Evolutionary conservation across 2,888 invertebrate species (phyloP).

Genomic region (Zaprionus lineosus): DNA sequence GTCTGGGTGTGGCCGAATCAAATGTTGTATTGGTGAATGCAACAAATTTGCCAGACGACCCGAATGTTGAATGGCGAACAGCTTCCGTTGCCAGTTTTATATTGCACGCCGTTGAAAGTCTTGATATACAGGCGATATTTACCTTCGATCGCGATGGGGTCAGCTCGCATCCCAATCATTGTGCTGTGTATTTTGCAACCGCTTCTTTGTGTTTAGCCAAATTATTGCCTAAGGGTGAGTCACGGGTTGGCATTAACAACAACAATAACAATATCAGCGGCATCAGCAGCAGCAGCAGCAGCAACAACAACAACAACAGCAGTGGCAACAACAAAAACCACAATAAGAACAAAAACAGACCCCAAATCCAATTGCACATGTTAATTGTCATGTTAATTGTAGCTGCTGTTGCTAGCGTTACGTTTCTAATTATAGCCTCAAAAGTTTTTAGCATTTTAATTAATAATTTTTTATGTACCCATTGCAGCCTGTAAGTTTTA

Average conservation of each 20-base stretch:
- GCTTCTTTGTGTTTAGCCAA: constrained; percentile 90
- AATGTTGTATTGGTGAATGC: constrained; percentile 89
- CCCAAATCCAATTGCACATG: constrained; percentile 58
- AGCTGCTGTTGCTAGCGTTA: constrained; percentile 29
- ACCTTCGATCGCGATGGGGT: constrained; percentile 98
- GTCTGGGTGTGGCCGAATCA: constrained; percentile 90
- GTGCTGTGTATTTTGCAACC: constrained; percentile 91
- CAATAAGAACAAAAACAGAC: constrained; percentile 20
- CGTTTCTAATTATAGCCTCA: constrained; percentile 38
- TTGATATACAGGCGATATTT: constrained; percentile 92
- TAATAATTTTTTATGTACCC: constrained; percentile 51
- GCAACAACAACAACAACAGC: constrained; percentile 21
- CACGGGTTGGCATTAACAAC: constrained; percentile 40
- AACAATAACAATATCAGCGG: constrained; percentile 25
- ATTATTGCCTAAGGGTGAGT: constrained; percentile 89
- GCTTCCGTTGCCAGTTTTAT: constrained; percentile 86
- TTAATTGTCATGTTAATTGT: constrained; percentile 69
- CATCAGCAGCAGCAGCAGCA: constrained; percentile 9
- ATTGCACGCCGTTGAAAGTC: constrained; percentile 87
- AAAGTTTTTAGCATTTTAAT: constrained; percentile 39
- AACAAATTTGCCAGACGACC: constrained; percentile 90
- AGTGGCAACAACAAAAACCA: constrained; percentile 20
- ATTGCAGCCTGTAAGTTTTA: constrained; percentile 91
- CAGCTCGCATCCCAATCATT: constrained; percentile 96
- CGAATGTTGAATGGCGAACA: constrained; percentile 89